Conservation (phyloP, 2,113 vertebrate genomes). For the Pterocles orientalis region DNA sequence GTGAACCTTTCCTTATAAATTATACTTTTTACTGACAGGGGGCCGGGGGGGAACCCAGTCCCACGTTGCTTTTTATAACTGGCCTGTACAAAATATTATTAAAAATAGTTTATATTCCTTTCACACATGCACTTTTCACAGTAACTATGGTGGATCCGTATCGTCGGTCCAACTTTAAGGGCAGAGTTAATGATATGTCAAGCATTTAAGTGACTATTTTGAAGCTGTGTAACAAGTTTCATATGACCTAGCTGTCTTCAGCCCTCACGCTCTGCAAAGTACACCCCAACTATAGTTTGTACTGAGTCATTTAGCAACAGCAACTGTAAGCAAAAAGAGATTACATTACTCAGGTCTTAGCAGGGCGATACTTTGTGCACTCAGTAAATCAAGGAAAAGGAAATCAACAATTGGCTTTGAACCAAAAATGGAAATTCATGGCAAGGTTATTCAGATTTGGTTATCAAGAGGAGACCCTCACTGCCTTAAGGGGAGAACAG, state of each 20-base stretch:
- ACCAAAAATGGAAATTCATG: slow-evolving; percentile 26
- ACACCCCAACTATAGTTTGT: background rate
- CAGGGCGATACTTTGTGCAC: background rate
- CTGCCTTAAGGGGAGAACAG: background rate
- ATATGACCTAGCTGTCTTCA: background rate
- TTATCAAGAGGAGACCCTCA: background rate
- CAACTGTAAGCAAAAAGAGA: slow-evolving; percentile 21
- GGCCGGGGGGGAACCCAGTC: fast-evolving
- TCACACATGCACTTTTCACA: background rate
- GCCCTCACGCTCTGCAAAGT: background rate
- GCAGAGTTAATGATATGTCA: background rate
- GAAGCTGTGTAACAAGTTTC: background rate
- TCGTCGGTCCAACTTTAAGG: background rate
- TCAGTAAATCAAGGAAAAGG: slow-evolving; percentile 5
- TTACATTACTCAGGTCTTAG: background rate
- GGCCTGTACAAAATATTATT: background rate
- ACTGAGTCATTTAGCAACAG: slow-evolving; percentile 12
- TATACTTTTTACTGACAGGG: background rate
- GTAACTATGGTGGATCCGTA: background rate
- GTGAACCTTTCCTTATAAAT: background rate
- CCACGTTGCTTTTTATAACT: background rate
- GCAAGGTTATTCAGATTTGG: background rate
- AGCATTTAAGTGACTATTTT: background rate
- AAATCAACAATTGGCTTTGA: slow-evolving; percentile 28
- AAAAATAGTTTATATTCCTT: background rate